phyloP scores from a whole-genome alignment of 1,140 invertebrate species.

The Physella acuta region DNA sequence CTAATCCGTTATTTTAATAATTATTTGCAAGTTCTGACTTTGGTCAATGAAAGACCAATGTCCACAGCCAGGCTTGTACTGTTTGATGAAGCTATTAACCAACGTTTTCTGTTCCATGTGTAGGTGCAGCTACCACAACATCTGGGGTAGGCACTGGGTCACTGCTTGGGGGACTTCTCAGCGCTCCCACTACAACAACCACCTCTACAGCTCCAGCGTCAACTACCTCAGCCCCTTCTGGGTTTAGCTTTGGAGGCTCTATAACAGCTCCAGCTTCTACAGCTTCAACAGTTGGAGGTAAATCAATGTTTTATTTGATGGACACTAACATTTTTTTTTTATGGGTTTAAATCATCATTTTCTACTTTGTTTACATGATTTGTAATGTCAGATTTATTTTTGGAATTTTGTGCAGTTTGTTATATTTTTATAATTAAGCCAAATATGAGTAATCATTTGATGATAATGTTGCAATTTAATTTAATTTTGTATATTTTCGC shows the following conservation, averaged over 20 bases:
- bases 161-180: constrained; percentile 11
- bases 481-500: background rate
- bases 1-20: too few relatives aligned
- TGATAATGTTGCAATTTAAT: background rate
- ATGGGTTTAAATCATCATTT: background rate
- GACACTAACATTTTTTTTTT: background rate
- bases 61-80: too few relatives aligned
- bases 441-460: background rate
- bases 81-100: too few relatives aligned
- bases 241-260: constrained; percentile 14
- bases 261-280: constrained; percentile 1
- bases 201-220: too few relatives aligned
- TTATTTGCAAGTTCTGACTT: too few relatives aligned
- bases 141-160: background rate
- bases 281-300: constrained; percentile 1
- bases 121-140: constrained; percentile 19
- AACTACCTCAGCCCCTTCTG: too few relatives aligned
- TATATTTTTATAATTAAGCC: background rate
- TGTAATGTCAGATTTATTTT: background rate
- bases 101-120: too few relatives aligned
- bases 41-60: too few relatives aligned
- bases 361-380: background rate
- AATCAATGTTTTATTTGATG: constrained; percentile 23
- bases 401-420: background rate
- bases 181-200: background rate